Base-by-base conservation (phyloP, 1,140 invertebrate species). In the Papilio helenus region DNA sequence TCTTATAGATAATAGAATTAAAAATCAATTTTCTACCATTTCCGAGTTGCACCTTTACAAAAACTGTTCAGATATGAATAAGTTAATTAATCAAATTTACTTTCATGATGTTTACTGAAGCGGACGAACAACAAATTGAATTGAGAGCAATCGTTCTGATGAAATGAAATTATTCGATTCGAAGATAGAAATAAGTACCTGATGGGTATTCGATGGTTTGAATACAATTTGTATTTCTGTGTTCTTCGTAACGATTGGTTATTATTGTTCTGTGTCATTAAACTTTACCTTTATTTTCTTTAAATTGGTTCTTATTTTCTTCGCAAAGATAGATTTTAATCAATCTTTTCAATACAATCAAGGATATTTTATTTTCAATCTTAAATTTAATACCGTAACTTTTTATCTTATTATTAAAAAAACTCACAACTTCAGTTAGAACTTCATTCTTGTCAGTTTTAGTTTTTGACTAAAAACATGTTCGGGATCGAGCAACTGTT, bases 131-230 rank as follows among this genome's bases (percentile, higher is more conserved):
- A 79, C 83, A 82, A 84, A 88, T 87, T 84, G 83, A 84, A 82
- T 76, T 71, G 80, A 79, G 82, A 89, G 88, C 86, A 90, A 87
- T 90, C 87, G 87, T 87, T 39, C 34, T 88, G 80, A 81, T 79
- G 81, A 83, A 86, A 86, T 79, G 77, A 84, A 83, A 85, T 87
- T 81, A 83, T 84, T 83, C 78, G 80, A 79, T 82, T 84, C 82
- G 82, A 79, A 74, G 80, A 77, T 80, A 79, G 79, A 76, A 78
- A 39, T 39, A 39, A 79, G 78, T 76, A 79, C 44, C 58, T 79
- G 80, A 85, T 81, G 81, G 79, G 72, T 65, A 77, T 51, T 58
- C 77, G 80, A 76, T 79, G 78, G 72, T 78, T 77, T 72, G 81
- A 80, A 84, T 84, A 82, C 76, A 72, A 79, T 82, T 80, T 68